These are phyloP conservation scores for Phylloscopus collybita DNA, from an alignment of 2,797 vertebrate genomes.

Conservation along the genomic window DNA sequence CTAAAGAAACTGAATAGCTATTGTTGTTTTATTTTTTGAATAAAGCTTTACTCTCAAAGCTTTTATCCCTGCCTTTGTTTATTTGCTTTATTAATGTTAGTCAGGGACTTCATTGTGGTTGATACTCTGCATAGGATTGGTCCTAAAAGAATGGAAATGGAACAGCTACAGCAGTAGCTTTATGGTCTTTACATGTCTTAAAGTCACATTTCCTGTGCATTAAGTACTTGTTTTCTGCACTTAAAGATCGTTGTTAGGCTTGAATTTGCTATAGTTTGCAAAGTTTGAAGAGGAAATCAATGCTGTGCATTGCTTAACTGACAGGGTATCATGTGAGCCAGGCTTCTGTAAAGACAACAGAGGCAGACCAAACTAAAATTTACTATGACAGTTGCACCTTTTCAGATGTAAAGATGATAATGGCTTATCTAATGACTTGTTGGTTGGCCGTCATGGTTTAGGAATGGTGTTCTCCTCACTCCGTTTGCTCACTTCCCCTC, in stretches of 20 bases:
- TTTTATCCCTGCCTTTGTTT: not conserved
- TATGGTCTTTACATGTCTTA: not conserved
- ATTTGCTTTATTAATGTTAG: not conserved
- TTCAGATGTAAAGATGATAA: not conserved
- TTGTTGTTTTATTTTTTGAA: not conserved
- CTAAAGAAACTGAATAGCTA: not conserved
- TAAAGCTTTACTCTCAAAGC: not conserved
- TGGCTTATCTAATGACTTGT: not conserved
- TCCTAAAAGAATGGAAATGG: not conserved
- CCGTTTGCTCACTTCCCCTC: not conserved
- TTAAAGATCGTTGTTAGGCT: not conserved
- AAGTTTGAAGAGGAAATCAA: not conserved
- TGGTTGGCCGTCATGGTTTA: not conserved
- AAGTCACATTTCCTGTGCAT: not conserved
- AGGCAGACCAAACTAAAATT: not conserved
- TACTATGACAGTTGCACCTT: not conserved
- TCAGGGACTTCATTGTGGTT: not conserved
- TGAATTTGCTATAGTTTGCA: not conserved
- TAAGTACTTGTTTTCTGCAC: not conserved
- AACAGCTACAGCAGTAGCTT: not conserved
- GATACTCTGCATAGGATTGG: not conserved
- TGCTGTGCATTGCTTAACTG: not conserved
- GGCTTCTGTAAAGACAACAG: not conserved
- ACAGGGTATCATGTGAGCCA: rapidly evolving
- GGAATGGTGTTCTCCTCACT: not conserved